Conservation (phyloP, 2,797 vertebrate genomes). For the Arnoldichthys spilopterus region DNA sequence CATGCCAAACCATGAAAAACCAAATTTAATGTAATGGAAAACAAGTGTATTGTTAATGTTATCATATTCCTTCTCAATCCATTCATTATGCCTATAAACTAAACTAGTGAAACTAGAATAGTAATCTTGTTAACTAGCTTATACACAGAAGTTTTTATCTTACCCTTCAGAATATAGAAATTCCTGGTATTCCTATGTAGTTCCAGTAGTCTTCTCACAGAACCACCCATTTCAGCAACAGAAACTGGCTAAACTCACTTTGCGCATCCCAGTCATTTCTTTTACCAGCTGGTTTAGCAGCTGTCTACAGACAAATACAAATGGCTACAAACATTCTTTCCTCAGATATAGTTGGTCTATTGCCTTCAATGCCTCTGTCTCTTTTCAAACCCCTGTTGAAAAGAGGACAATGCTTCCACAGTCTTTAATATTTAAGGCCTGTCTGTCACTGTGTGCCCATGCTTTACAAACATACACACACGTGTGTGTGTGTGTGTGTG, state of each 20-base stretch:
- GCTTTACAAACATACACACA: constrained; percentile 32
- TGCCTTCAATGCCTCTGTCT: neutral
- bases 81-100: too few relatives aligned
- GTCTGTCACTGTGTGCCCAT: constrained; percentile 32
- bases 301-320: neutral
- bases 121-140: too few relatives aligned
- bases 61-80: too few relatives aligned
- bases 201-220: constrained; percentile 3
- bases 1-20: too few relatives aligned
- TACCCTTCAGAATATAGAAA: constrained; percentile 20
- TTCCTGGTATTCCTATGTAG: neutral
- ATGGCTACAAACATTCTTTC: constrained; percentile 6
- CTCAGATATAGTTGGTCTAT: neutral
- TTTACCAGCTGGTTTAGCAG: constrained; percentile 29
- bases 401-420: constrained; percentile 46
- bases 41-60: too few relatives aligned
- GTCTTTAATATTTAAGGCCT: constrained; percentile 64
- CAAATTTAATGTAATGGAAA: too few relatives aligned
- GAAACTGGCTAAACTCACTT: constrained; percentile 20
- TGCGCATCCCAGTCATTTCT: constrained; percentile 22
- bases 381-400: constrained; percentile 41
- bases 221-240: constrained; percentile 22
- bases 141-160: neutral
- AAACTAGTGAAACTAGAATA: too few relatives aligned
- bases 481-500: too few relatives aligned